phyloP scores from a whole-genome alignment of 1,140 invertebrate genomes.

The Sarcophaga bullata region DNA sequence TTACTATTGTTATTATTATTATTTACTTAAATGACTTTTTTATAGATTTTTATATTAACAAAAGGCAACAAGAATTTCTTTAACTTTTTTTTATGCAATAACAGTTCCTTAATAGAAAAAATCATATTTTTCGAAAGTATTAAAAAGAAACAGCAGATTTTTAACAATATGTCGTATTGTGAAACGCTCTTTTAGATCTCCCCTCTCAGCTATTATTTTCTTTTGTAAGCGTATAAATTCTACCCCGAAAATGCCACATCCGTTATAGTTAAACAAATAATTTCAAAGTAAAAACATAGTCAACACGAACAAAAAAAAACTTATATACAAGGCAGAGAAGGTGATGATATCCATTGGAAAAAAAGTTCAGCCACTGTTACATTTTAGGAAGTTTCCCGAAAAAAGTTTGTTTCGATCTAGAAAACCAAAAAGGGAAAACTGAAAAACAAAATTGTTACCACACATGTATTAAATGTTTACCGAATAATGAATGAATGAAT shows the following conservation, averaged over 20 bases:
- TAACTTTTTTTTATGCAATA: no score
- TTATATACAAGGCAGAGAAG: no score
- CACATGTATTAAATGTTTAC: no score
- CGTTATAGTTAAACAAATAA: not conserved
- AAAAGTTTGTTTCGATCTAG: no score
- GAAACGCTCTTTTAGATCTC: not conserved
- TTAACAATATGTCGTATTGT: not conserved
- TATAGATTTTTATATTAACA: slow-evolving; percentile 22
- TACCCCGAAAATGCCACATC: slow-evolving; percentile 1
- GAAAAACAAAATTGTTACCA: no score
- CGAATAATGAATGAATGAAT: no score
- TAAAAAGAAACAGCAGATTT: not conserved
- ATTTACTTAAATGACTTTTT: slow-evolving; percentile 19
- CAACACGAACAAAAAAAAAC: no score
- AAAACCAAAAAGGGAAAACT: no score
- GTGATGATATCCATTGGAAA: no score
- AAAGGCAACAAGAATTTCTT: not conserved
- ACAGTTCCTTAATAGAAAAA: not conserved
- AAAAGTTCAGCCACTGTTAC: no score
- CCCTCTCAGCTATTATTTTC: not conserved
- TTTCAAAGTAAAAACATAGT: no score
- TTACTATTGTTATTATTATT: not conserved
- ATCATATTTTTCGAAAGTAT: not conserved
- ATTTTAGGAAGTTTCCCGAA: no score
- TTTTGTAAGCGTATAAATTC: not conserved